A percentile compares a stretch with the other conserved stretches of the same genome.
Conservation (phyloP, 2,888 invertebrate genomes). For the Tortrix viridana region DNA sequence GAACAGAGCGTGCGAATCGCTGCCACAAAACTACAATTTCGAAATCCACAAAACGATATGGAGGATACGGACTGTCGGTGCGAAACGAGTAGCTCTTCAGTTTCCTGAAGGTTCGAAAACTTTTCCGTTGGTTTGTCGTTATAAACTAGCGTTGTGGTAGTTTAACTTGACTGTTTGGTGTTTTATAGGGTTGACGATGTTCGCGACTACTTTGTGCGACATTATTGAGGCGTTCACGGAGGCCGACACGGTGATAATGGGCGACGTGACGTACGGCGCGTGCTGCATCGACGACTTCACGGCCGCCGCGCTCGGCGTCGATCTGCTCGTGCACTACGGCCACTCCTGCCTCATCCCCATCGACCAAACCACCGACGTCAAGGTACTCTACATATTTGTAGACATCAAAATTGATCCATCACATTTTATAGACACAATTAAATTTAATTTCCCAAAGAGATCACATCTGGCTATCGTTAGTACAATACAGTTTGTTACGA, state of each 20-base stretch:
- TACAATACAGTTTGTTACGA: constrained; percentile 98
- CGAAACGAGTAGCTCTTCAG: constrained; percentile 96
- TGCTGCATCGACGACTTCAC: constrained; percentile 99
- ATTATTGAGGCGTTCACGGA: constrained; percentile 95
- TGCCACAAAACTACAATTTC: constrained; percentile 98
- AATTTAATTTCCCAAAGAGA: constrained; percentile 87
- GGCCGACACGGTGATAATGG: constrained; percentile 98
- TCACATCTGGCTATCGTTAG: constrained; percentile 94
- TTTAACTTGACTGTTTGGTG: constrained; percentile 9
- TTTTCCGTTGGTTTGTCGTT: background rate
- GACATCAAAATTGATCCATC: constrained; percentile 97
- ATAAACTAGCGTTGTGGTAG: too few relatives aligned
- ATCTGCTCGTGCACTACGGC: constrained; percentile 97
- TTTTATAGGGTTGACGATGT: constrained; percentile 90
- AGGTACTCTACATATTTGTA: constrained; percentile 98
- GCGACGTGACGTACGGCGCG: constrained; percentile 99
- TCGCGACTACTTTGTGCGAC: constrained; percentile 96
- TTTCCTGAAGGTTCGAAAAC: constrained; percentile 92
- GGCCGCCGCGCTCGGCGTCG: constrained; percentile 94
- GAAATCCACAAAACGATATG: constrained; percentile 99
- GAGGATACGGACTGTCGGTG: constrained; percentile 93
- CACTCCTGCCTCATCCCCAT: constrained; percentile 98
- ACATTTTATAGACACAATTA: constrained; percentile 96
- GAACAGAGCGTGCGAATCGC: constrained; percentile 87
- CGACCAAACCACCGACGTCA: constrained; percentile 92